A percentile compares a stretch with the other conserved stretches of the same genome.
These are phyloP conservation scores for Oenanthe oenanthe DNA, from an alignment of 2,113 vertebrate species.

Conservation along the genomic window DNA sequence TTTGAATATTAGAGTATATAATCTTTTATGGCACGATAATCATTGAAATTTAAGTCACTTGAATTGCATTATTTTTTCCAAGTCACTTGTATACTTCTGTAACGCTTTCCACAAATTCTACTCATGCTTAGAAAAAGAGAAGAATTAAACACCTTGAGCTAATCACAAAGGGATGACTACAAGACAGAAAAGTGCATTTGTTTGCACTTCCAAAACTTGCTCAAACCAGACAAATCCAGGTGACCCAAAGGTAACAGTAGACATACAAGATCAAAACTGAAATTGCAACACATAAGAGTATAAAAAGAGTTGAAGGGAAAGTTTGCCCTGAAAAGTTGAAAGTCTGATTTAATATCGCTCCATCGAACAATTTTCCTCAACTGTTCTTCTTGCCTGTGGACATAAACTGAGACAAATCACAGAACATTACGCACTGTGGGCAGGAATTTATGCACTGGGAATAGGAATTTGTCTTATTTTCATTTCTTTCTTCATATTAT, in stretches of 20 bases:
- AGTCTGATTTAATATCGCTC: not conserved
- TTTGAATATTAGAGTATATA: not conserved
- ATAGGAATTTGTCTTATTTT: not conserved
- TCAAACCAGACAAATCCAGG: not conserved
- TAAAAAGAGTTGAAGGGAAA: not conserved
- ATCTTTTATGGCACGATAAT: not conserved
- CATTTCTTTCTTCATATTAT: not conserved
- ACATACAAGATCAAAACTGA: not conserved
- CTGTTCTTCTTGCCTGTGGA: not conserved
- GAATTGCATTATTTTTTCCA: not conserved
- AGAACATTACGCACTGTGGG: not conserved
- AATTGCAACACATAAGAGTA: not conserved
- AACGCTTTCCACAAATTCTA: not conserved
- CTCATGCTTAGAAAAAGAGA: not conserved
- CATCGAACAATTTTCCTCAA: not conserved
- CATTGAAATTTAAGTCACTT: not conserved
- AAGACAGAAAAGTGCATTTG: not conserved
- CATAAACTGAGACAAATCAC: slow-evolving; percentile 1
- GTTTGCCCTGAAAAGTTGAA: slow-evolving; percentile 4
- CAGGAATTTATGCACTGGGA: not conserved
- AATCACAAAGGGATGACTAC: not conserved
- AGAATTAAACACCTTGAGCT: not conserved
- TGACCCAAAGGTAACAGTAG: not conserved
- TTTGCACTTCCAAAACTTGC: not conserved
- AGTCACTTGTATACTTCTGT: not conserved